phyloP scores from a whole-genome alignment of 2,113 vertebrate genomes.

The Amazona vittata region DNA sequence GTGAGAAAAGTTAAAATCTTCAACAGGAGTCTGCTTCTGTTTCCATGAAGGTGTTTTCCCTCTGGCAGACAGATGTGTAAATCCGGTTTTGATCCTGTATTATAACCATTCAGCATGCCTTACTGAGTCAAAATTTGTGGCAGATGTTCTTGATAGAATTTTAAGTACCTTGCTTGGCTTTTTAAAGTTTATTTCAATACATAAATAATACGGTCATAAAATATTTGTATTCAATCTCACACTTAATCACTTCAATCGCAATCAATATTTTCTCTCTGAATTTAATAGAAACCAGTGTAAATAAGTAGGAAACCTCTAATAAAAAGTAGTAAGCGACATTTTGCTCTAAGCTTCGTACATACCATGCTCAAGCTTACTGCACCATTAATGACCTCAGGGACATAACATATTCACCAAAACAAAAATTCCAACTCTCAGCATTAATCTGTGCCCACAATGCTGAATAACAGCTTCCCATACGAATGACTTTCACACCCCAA shows the following conservation, averaged over 20 bases:
- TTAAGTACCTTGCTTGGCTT: not conserved
- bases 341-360: not conserved
- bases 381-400: not conserved
- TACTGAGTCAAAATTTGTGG: not conserved
- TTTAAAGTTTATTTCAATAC: not conserved
- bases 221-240: not conserved
- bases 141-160: not conserved
- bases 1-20: not conserved
- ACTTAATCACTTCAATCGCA: not conserved
- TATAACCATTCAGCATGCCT: not conserved
- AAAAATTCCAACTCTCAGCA: not conserved
- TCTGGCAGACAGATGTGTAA: not conserved
- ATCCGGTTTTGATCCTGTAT: not conserved
- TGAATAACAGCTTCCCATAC: not conserved
- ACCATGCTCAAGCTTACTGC: not conserved
- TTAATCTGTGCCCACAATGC: not conserved
- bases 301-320: not conserved
- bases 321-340: not conserved
- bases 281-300: not conserved
- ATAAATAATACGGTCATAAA: not conserved
- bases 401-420: not conserved
- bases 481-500: accelerated
- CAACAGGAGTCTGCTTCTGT: not conserved
- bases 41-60: not conserved
- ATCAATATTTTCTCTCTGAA: not conserved